Base-by-base conservation (phyloP, 2,113 vertebrate species). In the Hassar affinis region DNA sequence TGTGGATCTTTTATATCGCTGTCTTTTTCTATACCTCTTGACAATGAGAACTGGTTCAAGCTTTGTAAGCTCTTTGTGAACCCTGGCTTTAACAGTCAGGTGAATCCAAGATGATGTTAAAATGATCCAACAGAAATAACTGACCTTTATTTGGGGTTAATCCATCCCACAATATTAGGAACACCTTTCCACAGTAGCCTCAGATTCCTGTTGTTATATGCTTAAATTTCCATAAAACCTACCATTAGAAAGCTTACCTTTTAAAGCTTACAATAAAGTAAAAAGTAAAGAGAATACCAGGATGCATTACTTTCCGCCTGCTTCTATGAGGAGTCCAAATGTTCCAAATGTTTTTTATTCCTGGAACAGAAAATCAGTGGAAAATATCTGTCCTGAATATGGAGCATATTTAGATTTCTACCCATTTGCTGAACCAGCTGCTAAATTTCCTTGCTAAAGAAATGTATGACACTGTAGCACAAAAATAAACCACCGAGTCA, bases 331-430 rank as follows among this genome's bases (percentile, higher is more conserved):
- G 51, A 47, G 61, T 84, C 49, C 33, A 78, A 78, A 54, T 27
- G 49, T 25, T 27, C 9, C n/a, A n/a, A n/a, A n/a, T 42, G 2
- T 42, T 42, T 68, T 59, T 57, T 11, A 30, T 68, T 78, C 51
- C 42, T 42, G 82, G 76, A 84, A 69, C 27, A 75, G n/a, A 62
- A 82, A 75, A 30, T 49, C 33, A 30, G 33, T 84, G 82, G 82
- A 76, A 78, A 78, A 56, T 27, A 35, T 64, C 57, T 56, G 57
- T 42, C 66, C 47, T 64, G 45, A 54, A 78, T 77, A 71, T 72
- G 35, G 52, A 54, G 51, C 66, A 81, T 56, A 64, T 56, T 78
- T 83, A 18, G 81, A 66, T 77, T 64, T 76, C 14, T 42, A 56
- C 30, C 51, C 14, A 18, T 69, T 78, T 78, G 6, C 62, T 8